Evolutionary conservation across 1,140 invertebrate genomes (phyloP).

Genomic region (Drosophila lini): DNA sequence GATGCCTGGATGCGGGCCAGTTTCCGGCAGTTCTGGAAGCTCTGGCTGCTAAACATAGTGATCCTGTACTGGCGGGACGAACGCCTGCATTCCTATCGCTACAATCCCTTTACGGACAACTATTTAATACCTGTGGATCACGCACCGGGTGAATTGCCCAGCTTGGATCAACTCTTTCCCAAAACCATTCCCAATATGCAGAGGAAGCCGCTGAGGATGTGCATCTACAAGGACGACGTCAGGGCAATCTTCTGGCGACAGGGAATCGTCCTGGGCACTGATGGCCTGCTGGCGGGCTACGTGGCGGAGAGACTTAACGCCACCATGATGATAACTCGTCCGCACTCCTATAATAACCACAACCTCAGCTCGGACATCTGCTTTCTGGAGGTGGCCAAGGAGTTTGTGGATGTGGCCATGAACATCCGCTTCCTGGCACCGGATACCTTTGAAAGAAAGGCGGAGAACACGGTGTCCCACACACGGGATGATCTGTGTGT

Average conservation of each 20-base stretch:
- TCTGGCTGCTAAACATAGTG: slow-evolving; percentile 76
- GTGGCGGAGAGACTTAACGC: slow-evolving; percentile 75
- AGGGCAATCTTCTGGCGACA: slow-evolving; percentile 57
- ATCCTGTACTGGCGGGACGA: slow-evolving; percentile 60
- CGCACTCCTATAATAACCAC: slow-evolving; percentile 37
- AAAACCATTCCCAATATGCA: slow-evolving; percentile 72
- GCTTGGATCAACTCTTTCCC: slow-evolving; percentile 61
- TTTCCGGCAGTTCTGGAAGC: slow-evolving; percentile 75
- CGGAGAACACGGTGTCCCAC: slow-evolving; percentile 66
- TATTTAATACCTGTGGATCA: slow-evolving; percentile 48
- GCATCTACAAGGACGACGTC: slow-evolving; percentile 73
- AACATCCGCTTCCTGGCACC: slow-evolving; percentile 70
- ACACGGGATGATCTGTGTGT: slow-evolving; percentile 77
- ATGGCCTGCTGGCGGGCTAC: slow-evolving; percentile 64
- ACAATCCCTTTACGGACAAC: slow-evolving; percentile 71
- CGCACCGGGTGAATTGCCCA: slow-evolving; percentile 25
- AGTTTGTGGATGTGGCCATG: slow-evolving; percentile 71
- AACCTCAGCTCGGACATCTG: slow-evolving; percentile 61
- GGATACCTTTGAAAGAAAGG: slow-evolving; percentile 49
- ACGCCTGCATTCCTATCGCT: slow-evolving; percentile 66
- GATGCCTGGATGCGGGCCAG: slow-evolving; percentile 66
- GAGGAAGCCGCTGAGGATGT: slow-evolving; percentile 68
- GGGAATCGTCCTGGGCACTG: slow-evolving; percentile 57
- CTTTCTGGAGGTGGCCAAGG: slow-evolving; percentile 61
- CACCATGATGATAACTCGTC: slow-evolving; percentile 64